A percentile compares a stretch with the other conserved stretches of the same genome.
Conservation (phyloP, 2,113 vertebrate species). For the Esox niger region DNA sequence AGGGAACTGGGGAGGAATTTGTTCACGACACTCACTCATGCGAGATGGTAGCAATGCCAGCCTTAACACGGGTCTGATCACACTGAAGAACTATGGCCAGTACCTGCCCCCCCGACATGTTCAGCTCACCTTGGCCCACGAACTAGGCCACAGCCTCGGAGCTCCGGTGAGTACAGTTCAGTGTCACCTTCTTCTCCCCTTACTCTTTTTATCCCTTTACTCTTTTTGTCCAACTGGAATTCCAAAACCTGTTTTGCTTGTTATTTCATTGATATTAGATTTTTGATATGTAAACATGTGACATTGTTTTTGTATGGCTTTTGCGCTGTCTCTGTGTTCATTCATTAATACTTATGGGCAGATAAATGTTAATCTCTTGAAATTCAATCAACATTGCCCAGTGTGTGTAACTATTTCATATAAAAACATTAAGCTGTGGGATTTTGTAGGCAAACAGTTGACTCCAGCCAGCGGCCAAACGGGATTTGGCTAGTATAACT, state of each 20-base stretch:
- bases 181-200: no score
- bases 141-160: slow-evolving; percentile 81
- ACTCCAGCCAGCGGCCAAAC: background rate
- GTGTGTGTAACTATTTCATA: no score
- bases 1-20: slow-evolving; percentile 79
- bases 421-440: no score
- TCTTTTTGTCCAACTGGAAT: background rate
- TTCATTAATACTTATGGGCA: no score
- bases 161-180: slow-evolving; percentile 68
- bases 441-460: no score
- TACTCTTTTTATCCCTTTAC: background rate
- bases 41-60: slow-evolving; percentile 28
- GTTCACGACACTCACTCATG: slow-evolving; percentile 57
- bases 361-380: no score
- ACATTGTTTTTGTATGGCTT: no score
- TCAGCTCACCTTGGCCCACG: slow-evolving; percentile 78
- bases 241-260: background rate
- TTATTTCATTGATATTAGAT: no score
- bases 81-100: slow-evolving; percentile 76
- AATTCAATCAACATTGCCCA: no score
- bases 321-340: no score
- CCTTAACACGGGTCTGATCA: slow-evolving; percentile 78
- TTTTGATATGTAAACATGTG: no score
- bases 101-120: slow-evolving; percentile 67
- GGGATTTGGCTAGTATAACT: no score